Evolutionary conservation across 2,113 vertebrate species (phyloP).

Genomic region (Petaurus breviceps): DNA sequence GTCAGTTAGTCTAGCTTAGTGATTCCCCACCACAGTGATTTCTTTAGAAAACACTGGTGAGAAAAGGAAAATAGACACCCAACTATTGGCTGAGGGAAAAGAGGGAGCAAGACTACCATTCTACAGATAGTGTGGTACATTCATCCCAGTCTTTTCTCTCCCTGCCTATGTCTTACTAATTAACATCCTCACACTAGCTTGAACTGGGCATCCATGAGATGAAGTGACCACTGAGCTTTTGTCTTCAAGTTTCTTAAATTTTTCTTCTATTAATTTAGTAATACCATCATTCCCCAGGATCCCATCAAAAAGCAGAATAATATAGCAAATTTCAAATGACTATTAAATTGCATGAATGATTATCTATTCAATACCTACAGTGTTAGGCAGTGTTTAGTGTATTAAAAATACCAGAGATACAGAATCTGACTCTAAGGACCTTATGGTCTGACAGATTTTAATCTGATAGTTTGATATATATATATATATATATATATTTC

Average conservation of each 20-base stretch:
- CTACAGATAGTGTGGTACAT: neutral
- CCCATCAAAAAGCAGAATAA: neutral
- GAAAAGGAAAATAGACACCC: neutral
- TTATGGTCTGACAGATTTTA: neutral
- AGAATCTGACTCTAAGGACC: neutral
- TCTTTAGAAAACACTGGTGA: neutral
- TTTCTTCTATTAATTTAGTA: neutral
- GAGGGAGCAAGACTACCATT: neutral
- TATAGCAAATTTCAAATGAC: neutral
- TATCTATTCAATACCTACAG: neutral
- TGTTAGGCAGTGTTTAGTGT: neutral
- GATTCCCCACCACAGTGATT: neutral
- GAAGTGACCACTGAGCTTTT: neutral
- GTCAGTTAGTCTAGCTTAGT: neutral
- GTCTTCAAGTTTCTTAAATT: neutral
- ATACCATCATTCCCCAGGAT: neutral
- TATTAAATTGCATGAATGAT: neutral
- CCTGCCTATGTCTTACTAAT: neutral
- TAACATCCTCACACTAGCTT: neutral
- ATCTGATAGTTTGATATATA: conserved; percentile 13
- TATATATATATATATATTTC: conserved; percentile 30
- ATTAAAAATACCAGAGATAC: neutral
- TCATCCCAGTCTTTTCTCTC: neutral
- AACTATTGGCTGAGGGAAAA: neutral
- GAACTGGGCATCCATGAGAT: neutral